Base-by-base conservation (phyloP, 2,113 vertebrate species). In the Circaetus cinerascens region DNA sequence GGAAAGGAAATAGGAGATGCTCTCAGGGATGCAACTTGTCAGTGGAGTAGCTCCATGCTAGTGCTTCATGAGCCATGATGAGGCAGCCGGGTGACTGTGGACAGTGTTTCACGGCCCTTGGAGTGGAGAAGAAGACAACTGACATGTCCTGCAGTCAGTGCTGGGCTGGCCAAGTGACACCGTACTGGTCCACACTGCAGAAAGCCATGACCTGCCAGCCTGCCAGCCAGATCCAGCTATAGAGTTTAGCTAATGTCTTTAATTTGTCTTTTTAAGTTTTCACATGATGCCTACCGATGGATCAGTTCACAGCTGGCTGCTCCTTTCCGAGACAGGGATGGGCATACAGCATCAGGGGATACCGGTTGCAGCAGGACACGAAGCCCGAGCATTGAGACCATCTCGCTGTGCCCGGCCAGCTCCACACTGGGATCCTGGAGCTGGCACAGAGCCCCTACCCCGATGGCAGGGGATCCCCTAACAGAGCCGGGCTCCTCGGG, bases 41-140 rank as follows among this genome's bases (percentile, higher is more conserved):
- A 50, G 63, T 4, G 2, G 15, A 62, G 46, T 3, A 69, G 55
- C 64, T 80, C 50, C 55, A 17, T 8, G 25, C 30, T 60, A 2
- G 0, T 12, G 13, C 55, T 74, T 51, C 51, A 29, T 11, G 36
- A 69, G 71, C 34, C 34, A 36, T 0, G 0, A 17, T 6, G 15
- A 86, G 32, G n/a, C 15, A 64, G 14, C 36, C 2, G 5, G 9
- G 34, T 34, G 40, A 41, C 51, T 11, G 21, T 2, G 27, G n/a
- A 43, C 22, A 38, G 34, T 21, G 75, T 63, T 59, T 56, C n/a
- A 22, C 0, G 6, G 62, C 15, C 2, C 18, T 2, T 29, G 25
- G 23, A 80, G 59, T 27, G 16, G 40, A 51, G 7, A 76, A 46
- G 21, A 48, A 30, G 26, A 32, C 25, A 87, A 45, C 13, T 57